These are phyloP conservation scores for Philereme vetulata DNA, from an alignment of 2,888 invertebrate genomes.

Conservation along the genomic window DNA sequence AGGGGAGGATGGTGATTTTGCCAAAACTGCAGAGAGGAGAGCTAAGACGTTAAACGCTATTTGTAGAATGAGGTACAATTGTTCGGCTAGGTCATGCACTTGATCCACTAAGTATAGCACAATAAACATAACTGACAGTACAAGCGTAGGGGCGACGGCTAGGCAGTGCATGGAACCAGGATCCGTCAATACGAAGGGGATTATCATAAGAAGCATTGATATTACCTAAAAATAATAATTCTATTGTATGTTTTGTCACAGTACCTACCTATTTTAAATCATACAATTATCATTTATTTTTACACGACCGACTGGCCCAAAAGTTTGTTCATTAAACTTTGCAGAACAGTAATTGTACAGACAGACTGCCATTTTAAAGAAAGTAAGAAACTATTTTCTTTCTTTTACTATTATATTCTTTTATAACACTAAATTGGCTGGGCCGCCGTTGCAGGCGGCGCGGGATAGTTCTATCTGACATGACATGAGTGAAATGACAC, in stretches of 20 bases:
- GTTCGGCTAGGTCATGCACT: slow-evolving; percentile 72
- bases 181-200: slow-evolving; percentile 64
- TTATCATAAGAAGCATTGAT: slow-evolving; percentile 72
- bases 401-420: too few species aligned
- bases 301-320: too few species aligned
- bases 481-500: too few species aligned
- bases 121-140: slow-evolving; percentile 70
- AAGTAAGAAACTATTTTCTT: too few species aligned
- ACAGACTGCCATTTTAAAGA: too few species aligned
- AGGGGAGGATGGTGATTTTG: slow-evolving; percentile 44
- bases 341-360: too few species aligned
- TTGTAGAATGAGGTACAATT: slow-evolving; percentile 63
- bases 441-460: too few species aligned
- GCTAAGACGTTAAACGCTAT: slow-evolving; percentile 52
- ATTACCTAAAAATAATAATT: slow-evolving; percentile 76
- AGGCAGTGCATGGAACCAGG: slow-evolving; percentile 65
- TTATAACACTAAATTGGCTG: too few species aligned
- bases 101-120: slow-evolving; percentile 76
- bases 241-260: slow-evolving; percentile 45
- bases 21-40: slow-evolving; percentile 46
- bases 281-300: too few species aligned
- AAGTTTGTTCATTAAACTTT: too few species aligned
- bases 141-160: slow-evolving; percentile 68
- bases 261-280: too few species aligned
- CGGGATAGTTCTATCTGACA: too few species aligned